These are phyloP conservation scores for Idris sp. DNA, from an alignment of 1,140 invertebrate genomes.

Conservation along the genomic window DNA sequence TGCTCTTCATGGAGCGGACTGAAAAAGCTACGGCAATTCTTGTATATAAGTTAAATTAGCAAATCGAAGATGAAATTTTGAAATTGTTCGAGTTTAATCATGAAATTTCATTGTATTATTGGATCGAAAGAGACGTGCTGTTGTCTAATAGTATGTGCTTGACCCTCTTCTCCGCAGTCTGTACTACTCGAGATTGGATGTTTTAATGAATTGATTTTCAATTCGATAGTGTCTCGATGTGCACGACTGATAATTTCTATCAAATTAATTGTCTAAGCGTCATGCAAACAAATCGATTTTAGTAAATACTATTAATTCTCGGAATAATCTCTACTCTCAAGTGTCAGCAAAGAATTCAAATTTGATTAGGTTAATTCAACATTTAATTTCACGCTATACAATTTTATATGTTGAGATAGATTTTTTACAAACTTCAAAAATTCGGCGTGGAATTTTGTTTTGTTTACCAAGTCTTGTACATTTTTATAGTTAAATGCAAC, in stretches of 20 bases:
- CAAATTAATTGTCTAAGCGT: slow-evolving; percentile 42
- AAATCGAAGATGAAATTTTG: slow-evolving; percentile 54
- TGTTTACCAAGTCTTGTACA: too few relatives aligned
- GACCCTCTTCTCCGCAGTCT: slow-evolving; percentile 17
- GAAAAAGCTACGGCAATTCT: slow-evolving; percentile 14
- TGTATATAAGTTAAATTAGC: slow-evolving; percentile 47
- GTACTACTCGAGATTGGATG: slow-evolving; percentile 42
- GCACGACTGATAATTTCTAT: slow-evolving; percentile 31
- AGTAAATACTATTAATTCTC: slow-evolving; percentile 4
- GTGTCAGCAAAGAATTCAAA: too few relatives aligned
- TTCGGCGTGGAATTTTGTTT: too few relatives aligned
- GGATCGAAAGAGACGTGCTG: slow-evolving; percentile 38
- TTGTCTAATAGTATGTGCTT: slow-evolving; percentile 34
- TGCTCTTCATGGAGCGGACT: slow-evolving; percentile 5
- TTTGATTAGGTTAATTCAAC: too few relatives aligned
- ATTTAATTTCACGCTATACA: background rate
- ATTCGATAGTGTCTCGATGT: slow-evolving; percentile 29
- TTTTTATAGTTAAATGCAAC: too few relatives aligned
- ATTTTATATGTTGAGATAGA: too few relatives aligned
- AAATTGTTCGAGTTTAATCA: slow-evolving; percentile 30
- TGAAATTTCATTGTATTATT: slow-evolving; percentile 42
- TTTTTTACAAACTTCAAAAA: too few relatives aligned
- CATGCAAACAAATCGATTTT: slow-evolving; percentile 28
- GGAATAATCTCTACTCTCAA: background rate
- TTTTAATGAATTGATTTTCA: slow-evolving; percentile 60